Percentiles rank a stretch among this genome's conserved stretches.
phyloP scores from a whole-genome alignment of 2,113 vertebrate genomes.

The Cryptotis parvus region DNA sequence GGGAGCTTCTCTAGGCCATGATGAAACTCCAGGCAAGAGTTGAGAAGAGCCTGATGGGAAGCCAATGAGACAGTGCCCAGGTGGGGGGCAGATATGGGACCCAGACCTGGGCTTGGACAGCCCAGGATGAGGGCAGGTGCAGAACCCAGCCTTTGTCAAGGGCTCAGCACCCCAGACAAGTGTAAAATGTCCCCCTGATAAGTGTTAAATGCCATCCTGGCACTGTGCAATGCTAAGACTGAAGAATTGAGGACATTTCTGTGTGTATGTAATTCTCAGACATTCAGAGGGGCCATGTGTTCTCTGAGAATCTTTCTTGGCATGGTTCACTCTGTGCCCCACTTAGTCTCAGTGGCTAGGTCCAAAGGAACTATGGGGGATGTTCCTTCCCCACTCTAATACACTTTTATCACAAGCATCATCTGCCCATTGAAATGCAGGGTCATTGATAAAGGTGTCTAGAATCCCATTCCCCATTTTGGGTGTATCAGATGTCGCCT shows the following conservation, averaged over 20 bases:
- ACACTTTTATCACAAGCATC: neutral
- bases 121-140: neutral
- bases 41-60: neutral
- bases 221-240: neutral
- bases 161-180: neutral
- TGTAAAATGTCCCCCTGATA: neutral
- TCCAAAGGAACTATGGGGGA: neutral
- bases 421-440: neutral
- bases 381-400: neutral
- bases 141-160: too few relatives aligned
- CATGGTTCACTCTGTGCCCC: neutral
- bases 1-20: neutral
- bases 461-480: neutral
- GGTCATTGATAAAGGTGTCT: neutral
- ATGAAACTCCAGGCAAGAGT: neutral
- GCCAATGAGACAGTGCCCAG: neutral
- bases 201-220: neutral
- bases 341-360: neutral
- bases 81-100: neutral
- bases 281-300: neutral
- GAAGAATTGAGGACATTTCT: neutral
- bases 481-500: neutral
- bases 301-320: neutral
- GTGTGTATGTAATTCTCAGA: neutral
- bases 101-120: too few relatives aligned